Evolutionary conservation across 2,888 invertebrate genomes (phyloP).

Genomic region (Hyppa rectilinea): DNA sequence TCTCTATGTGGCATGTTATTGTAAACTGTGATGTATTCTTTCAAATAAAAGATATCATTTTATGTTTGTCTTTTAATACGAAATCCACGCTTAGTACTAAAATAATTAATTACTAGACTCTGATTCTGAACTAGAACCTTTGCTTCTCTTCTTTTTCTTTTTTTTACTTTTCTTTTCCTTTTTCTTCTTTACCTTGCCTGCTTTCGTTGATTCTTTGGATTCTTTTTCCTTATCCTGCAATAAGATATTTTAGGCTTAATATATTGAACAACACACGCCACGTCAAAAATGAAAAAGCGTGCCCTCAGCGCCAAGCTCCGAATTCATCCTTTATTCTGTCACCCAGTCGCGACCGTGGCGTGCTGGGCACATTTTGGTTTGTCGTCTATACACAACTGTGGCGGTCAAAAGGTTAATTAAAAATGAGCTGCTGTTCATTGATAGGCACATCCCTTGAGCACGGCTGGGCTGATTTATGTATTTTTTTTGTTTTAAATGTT

Average conservation of each 20-base stretch:
- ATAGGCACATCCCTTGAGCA: too few species aligned
- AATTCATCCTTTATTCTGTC: too few species aligned
- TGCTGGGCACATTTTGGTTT: too few species aligned
- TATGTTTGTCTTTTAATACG: constrained; percentile 24
- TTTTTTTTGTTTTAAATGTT: too few species aligned
- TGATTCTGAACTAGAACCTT: constrained; percentile 78
- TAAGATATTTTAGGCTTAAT: background rate
- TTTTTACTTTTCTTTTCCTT: constrained; percentile 85
- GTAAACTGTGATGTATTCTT: constrained; percentile 42
- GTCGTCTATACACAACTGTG: too few species aligned
- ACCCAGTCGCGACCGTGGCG: too few species aligned
- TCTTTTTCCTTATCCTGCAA: constrained; percentile 80
- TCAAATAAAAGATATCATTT: constrained; percentile 43
- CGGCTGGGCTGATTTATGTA: too few species aligned
- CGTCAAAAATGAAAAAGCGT: too few species aligned
- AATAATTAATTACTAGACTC: constrained; percentile 66
- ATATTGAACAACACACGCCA: too few species aligned
- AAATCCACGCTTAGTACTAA: constrained; percentile 9
- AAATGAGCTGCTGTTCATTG: too few species aligned
- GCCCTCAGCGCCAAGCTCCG: too few species aligned
- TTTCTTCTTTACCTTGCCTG: constrained; percentile 77
- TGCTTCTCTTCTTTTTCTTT: constrained; percentile 81
- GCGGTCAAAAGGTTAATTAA: too few species aligned
- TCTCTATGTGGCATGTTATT: constrained; percentile 51
- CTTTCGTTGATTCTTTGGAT: constrained; percentile 67